phyloP scores from a whole-genome alignment of 1,140 invertebrate species.

The Eupeodes corollae region DNA sequence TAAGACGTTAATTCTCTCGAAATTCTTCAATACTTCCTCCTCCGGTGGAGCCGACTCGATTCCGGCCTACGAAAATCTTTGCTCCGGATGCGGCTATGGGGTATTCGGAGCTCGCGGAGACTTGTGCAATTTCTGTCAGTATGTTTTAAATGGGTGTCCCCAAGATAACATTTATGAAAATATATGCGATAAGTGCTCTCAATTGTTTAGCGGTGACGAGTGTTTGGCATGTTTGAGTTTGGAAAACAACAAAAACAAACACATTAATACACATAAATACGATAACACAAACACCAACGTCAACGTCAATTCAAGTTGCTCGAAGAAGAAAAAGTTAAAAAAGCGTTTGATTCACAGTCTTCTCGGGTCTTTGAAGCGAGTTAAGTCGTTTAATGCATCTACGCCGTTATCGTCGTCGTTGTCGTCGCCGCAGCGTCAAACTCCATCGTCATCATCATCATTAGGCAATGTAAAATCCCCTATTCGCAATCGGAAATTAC shows the following conservation, averaged over 20 bases:
- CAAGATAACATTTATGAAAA: slow-evolving; percentile 21
- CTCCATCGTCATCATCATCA: background rate
- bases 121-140: slow-evolving; percentile 31
- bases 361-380: slow-evolving; percentile 25
- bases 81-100: slow-evolving; percentile 31
- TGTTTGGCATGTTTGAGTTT: slow-evolving; percentile 8
- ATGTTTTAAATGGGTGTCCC: slow-evolving; percentile 20
- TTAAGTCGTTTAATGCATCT: slow-evolving; percentile 16
- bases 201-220: slow-evolving; percentile 4
- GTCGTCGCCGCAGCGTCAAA: too few relatives aligned
- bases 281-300: too few relatives aligned
- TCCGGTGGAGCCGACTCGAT: slow-evolving; percentile 10
- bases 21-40: slow-evolving; percentile 19
- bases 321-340: background rate
- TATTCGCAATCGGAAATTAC: slow-evolving; percentile 6
- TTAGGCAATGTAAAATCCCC: too few relatives aligned
- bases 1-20: slow-evolving; percentile 13
- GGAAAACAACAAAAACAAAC: slow-evolving; percentile 20
- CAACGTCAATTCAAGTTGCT: background rate
- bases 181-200: slow-evolving; percentile 16
- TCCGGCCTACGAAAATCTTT: slow-evolving; percentile 31
- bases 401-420: too few relatives aligned
- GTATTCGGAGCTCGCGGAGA: slow-evolving; percentile 29
- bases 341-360: slow-evolving; percentile 8
- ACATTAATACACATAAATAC: background rate